A percentile compares a stretch with the other conserved stretches of the same genome.
phyloP scores from a whole-genome alignment of 2,888 invertebrate genomes.

The Ceramica pisi region DNA sequence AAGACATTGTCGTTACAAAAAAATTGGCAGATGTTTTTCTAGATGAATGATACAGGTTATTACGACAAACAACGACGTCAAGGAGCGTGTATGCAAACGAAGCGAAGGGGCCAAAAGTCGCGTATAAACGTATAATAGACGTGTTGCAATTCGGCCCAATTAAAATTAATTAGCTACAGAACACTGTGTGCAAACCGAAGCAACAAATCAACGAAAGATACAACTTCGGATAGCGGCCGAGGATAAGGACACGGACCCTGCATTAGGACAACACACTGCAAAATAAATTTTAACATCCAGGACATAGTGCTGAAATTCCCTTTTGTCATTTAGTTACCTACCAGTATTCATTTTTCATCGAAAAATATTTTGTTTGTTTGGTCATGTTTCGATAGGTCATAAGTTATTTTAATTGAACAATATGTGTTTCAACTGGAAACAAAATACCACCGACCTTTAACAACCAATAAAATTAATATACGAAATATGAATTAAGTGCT shows the following conservation, averaged over 20 bases:
- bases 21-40: slow-evolving; percentile 53
- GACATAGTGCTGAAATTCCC: slow-evolving; percentile 67
- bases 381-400: slow-evolving; percentile 40
- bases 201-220: slow-evolving; percentile 88
- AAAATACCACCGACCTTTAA: slow-evolving; percentile 1
- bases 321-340: slow-evolving; percentile 3
- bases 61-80: slow-evolving; percentile 45
- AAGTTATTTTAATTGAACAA: slow-evolving; percentile 41
- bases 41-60: slow-evolving; percentile 49
- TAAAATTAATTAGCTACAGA: slow-evolving; percentile 89
- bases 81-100: slow-evolving; percentile 61
- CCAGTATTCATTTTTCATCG: slow-evolving; percentile 42
- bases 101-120: slow-evolving; percentile 74
- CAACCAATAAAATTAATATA: slow-evolving; percentile 37
- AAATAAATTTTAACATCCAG: slow-evolving; percentile 70
- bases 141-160: slow-evolving; percentile 82
- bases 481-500: slow-evolving; percentile 5
- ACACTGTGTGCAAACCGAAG: slow-evolving; percentile 84
- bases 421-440: slow-evolving; percentile 18
- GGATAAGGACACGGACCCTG: slow-evolving; percentile 78
- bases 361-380: slow-evolving; percentile 46
- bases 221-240: slow-evolving; percentile 81
- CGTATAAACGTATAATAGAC: slow-evolving; percentile 77
- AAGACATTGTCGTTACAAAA: slow-evolving; percentile 14
- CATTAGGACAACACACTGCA: slow-evolving; percentile 66